These are phyloP conservation scores for Callospermophilus lateralis DNA, from an alignment of 2,113 vertebrate genomes.

Conservation along the genomic window DNA sequence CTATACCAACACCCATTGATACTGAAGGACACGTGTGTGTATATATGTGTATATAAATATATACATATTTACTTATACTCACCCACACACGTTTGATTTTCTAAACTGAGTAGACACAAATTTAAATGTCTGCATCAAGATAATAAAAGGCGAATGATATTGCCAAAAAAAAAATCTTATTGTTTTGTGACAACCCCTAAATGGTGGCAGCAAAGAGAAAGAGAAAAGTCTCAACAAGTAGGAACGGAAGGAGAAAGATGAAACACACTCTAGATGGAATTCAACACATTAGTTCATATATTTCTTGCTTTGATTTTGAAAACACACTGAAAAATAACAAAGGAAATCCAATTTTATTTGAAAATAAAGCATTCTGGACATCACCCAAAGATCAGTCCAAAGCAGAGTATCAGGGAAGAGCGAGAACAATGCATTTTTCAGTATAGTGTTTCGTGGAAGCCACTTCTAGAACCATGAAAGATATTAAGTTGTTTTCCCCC, in stretches of 20 bases:
- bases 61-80: too few relatives aligned
- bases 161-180: neutral
- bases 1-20: neutral
- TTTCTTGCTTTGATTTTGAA: slow-evolving; percentile 29
- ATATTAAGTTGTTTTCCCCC: neutral
- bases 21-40: neutral
- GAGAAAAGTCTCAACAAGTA: neutral
- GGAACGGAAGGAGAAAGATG: neutral
- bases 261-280: neutral
- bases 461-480: neutral
- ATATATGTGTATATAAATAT: too few relatives aligned
- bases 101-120: neutral
- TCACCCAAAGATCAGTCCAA: neutral
- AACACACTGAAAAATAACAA: neutral
- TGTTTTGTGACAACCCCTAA: slow-evolving; percentile 3
- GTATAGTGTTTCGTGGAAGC: neutral
- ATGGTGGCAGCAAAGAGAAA: neutral
- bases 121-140: neutral
- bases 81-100: neutral
- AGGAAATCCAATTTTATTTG: neutral
- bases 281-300: slow-evolving; percentile 20
- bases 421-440: neutral
- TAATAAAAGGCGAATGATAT: neutral
- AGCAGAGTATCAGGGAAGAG: neutral
- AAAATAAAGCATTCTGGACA: neutral